Evolutionary conservation across 1,140 invertebrate genomes (phyloP).

Genomic region (Myzus persicae): DNA sequence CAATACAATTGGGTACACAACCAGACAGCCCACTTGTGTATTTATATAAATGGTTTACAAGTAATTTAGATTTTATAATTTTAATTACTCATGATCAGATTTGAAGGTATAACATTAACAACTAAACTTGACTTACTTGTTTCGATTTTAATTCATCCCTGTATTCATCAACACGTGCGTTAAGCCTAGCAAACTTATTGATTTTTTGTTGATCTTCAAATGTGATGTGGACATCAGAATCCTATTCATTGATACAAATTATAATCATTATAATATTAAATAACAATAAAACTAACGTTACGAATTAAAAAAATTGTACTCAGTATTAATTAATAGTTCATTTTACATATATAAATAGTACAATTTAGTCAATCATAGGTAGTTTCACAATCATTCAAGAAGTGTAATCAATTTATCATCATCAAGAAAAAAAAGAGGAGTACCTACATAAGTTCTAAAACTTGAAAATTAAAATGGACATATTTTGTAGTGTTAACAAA

Average conservation of each 20-base stretch:
- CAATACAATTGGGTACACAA: not conserved
- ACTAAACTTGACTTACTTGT: slow-evolving; percentile 69
- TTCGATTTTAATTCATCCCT: slow-evolving; percentile 90
- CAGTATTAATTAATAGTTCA: too few relatives aligned
- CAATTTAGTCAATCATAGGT: too few relatives aligned
- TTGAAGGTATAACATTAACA: not conserved
- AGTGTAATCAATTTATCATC: not conserved
- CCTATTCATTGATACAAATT: slow-evolving; percentile 66
- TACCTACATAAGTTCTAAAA: not conserved
- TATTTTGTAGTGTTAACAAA: not conserved
- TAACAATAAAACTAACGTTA: not conserved
- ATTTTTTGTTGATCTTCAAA: slow-evolving; percentile 98
- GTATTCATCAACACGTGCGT: slow-evolving; percentile 89
- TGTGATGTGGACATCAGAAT: slow-evolving; percentile 91
- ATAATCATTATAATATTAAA: not conserved
- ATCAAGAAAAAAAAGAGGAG: too few relatives aligned
- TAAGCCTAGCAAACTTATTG: slow-evolving; percentile 92
- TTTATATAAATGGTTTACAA: not conserved
- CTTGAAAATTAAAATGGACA: not conserved
- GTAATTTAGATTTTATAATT: not conserved
- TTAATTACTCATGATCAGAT: not conserved
- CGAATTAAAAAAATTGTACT: not conserved
- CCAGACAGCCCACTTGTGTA: not conserved
- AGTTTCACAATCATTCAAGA: too few relatives aligned
- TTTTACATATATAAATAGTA: too few relatives aligned